phyloP scores from a whole-genome alignment of 2,113 vertebrate genomes.

The Podilymbus podiceps region DNA sequence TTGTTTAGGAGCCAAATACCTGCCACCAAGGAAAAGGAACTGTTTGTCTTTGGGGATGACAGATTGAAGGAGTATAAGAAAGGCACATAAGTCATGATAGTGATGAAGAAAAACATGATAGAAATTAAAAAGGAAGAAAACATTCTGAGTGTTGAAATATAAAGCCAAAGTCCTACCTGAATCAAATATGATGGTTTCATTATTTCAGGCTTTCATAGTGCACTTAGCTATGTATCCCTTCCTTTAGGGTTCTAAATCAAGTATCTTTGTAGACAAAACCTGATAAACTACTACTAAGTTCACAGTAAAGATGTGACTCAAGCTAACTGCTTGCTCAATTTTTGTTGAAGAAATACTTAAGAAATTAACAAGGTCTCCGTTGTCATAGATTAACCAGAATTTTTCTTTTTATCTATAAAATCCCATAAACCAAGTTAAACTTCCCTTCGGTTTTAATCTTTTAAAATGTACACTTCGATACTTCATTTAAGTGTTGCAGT shows the following conservation, averaged over 20 bases:
- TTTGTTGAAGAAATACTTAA: not conserved
- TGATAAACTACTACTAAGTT: not conserved
- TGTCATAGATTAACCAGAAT: not conserved
- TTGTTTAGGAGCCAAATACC: not conserved
- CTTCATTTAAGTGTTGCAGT: not conserved
- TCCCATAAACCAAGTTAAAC: not conserved
- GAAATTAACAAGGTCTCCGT: not conserved
- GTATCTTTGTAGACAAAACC: not conserved
- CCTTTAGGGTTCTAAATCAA: not conserved
- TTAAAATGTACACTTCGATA: not conserved
- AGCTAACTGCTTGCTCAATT: accelerated
- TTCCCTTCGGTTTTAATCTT: not conserved
- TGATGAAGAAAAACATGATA: not conserved
- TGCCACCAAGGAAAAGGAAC: not conserved
- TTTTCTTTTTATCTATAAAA: not conserved
- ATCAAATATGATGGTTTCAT: not conserved
- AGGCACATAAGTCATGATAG: not conserved
- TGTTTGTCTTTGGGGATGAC: not conserved
- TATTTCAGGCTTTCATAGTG: not conserved
- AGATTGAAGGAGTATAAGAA: not conserved
- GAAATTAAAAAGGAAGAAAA: not conserved
- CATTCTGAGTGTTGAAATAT: not conserved
- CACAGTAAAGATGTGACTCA: not conserved
- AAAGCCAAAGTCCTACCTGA: not conserved
- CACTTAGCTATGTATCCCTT: not conserved